Base-by-base conservation (phyloP, 2,888 invertebrate genomes). In the Mythimna albipuncta region DNA sequence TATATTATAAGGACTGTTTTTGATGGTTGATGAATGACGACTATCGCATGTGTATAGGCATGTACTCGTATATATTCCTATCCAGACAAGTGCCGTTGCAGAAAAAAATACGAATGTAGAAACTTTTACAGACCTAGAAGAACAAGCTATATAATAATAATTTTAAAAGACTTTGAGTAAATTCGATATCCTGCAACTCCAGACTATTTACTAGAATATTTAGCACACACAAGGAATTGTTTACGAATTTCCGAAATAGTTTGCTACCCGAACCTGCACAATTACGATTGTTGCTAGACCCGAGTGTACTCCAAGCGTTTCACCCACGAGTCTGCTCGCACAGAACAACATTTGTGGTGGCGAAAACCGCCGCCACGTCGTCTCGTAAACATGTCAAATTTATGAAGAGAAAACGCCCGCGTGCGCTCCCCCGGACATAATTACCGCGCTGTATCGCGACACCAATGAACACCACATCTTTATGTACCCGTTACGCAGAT, bases 381-480 rank as follows among this genome's bases (percentile, higher is more conserved):
- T 83, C 69, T 85, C 85, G 82, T 91, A 89, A 92, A 89, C 87
- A 86, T 79, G 86, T 87, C 84, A 86, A 72, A 82, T 88, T 87
- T 91, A 91, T 90, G 89, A 89, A 89, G 87, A 89, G 89, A 89
- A 88, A 87, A 86, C 89, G 90, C 87, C 81, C 84, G 89, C 87
- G 85, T 87, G 87, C 79, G 64, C 72, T 82, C 78, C 82, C 85
- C 76, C 73, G 81, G 84, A 85, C 89, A 88, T 92, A 92, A 93
- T 92, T 93, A 93, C 91, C 83, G 88, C 86, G 89, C 89, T 72
- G 87, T 91, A 91, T 89, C 90, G 90, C 87, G 89, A 88, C 87
- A 84, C 91, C 90, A 92, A 93, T 94, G 92, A 94, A 94, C 88
- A 92, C 89, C 87, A 89, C 90, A 90, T 92, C 91, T 93, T 94